Conservation (phyloP, 2,888 invertebrate species). For the Cantharis rufa region DNA sequence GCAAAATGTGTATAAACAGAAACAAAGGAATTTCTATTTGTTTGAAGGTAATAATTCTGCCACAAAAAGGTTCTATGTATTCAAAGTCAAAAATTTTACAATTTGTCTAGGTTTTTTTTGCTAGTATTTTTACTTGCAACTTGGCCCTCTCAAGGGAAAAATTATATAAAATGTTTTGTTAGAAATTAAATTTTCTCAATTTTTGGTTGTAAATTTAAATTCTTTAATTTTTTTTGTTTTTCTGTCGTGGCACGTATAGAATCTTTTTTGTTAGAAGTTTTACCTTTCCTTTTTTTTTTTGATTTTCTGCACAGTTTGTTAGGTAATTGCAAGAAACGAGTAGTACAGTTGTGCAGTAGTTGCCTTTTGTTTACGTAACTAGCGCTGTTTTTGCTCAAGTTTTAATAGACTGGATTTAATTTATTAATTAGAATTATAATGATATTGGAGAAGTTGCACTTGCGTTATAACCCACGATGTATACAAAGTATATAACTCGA, state of each 20-base stretch:
- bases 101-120: no score
- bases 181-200: no score
- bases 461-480: not conserved
- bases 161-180: no score
- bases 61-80: not conserved
- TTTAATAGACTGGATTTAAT: conserved; percentile 26
- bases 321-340: not conserved
- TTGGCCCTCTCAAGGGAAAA: no score
- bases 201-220: no score
- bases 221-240: no score
- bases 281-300: not conserved
- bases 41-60: no score
- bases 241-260: no score
- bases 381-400: conserved; percentile 23
- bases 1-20: not conserved
- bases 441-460: not conserved
- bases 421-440: conserved; percentile 4
- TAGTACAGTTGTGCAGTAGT: not conserved
- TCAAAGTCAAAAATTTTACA: not conserved
- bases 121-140: no score
- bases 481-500: not conserved
- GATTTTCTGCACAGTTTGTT: conserved; percentile 4
- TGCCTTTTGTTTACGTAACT: not conserved
- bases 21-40: no score
- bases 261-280: not conserved